Conservation (phyloP, 2,113 vertebrate species). For the Opisthocomus hoazin region DNA sequence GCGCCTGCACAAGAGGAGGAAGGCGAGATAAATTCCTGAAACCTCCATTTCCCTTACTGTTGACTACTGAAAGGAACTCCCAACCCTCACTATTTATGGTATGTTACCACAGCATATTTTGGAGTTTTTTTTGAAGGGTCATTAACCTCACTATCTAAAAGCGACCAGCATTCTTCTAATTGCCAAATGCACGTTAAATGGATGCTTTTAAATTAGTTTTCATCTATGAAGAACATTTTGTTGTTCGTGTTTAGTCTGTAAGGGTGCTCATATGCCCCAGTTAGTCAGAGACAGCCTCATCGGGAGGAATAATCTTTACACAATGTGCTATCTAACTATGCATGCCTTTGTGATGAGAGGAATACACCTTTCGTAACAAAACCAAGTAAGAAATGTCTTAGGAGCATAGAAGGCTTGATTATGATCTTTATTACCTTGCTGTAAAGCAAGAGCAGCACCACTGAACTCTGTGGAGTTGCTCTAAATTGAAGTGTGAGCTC, state of each 20-base stretch:
- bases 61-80: not conserved
- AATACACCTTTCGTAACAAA: constrained; percentile 13
- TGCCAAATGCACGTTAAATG: constrained; percentile 15
- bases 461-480: not conserved
- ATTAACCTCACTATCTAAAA: constrained; percentile 18
- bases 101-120: not conserved
- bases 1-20: not conserved
- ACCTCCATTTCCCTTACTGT: not conserved
- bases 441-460: not conserved
- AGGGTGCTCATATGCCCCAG: not conserved
- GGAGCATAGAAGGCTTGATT: constrained; percentile 9
- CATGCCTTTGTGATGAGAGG: constrained; percentile 3
- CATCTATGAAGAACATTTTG: not conserved
- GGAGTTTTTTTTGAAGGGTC: not conserved
- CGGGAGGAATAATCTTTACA: not conserved
- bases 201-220: not conserved
- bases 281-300: not conserved
- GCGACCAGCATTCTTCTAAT: not conserved
- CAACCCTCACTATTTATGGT: not conserved
- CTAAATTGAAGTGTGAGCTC: constrained; percentile 26
- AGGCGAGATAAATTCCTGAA: not conserved
- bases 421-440: constrained; percentile 44
- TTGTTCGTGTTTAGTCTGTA: constrained; percentile 4
- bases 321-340: not conserved
- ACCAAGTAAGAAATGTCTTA: not conserved